Conservation (phyloP, 2,888 invertebrate species). For the Megalurothrips usitatus region DNA sequence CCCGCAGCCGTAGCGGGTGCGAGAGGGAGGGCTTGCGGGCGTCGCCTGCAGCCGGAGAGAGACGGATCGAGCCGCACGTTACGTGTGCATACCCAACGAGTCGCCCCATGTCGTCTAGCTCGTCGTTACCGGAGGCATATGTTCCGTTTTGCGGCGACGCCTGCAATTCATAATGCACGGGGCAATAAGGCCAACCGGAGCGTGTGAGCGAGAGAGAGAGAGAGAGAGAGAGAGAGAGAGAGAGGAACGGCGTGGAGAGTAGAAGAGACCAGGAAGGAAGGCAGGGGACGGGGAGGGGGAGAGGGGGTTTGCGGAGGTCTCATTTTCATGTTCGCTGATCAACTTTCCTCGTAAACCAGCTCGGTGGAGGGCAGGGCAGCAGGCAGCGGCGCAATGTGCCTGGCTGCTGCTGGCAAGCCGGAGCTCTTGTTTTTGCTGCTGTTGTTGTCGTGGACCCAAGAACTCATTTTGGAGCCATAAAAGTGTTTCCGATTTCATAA, state of each 20-base stretch:
- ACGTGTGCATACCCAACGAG: no score
- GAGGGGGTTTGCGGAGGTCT: not conserved
- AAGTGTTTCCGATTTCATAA: constrained; percentile 19
- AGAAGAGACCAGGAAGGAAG: not conserved
- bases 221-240: no score
- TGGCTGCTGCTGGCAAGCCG: not conserved
- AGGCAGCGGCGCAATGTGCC: not conserved
- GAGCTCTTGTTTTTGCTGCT: not conserved
- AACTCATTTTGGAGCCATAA: not conserved
- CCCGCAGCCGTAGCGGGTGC: no score
- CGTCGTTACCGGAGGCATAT: not conserved
- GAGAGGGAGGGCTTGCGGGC: no score
- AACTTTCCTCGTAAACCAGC: constrained; percentile 26
- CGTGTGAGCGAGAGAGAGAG: no score
- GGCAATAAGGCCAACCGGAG: not conserved
- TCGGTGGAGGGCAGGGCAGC: not conserved
- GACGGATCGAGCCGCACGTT: no score
- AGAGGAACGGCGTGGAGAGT: not conserved
- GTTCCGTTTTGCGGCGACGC: not conserved
- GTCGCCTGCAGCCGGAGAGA: no score
- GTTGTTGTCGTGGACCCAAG: not conserved
- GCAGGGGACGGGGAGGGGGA: not conserved
- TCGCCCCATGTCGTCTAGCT: no score
- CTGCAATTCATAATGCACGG: constrained; percentile 3
- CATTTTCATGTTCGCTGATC: constrained; percentile 25